A percentile compares a stretch with the other conserved stretches of the same genome.
phyloP scores from a whole-genome alignment of 2,888 invertebrate species.

The Caenorhabditis sinica region DNA sequence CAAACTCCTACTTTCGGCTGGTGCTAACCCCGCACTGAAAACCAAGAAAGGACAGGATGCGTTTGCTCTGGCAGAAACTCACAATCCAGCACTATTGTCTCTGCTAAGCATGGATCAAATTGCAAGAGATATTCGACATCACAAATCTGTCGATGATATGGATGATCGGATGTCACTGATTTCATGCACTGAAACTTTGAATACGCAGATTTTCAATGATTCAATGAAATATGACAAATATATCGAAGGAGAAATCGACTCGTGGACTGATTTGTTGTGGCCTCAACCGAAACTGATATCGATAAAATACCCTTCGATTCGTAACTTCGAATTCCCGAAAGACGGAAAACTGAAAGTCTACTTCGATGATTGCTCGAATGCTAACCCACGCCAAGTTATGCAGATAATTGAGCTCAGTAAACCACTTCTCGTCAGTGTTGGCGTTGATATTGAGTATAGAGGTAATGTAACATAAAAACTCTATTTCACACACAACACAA shows the following conservation, averaged over 20 bases:
- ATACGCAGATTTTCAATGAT: conserved; percentile 70
- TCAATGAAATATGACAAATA: conserved; percentile 66
- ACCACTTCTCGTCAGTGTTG: conserved; percentile 67
- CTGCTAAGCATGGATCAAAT: conserved; percentile 73
- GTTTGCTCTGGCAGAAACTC: conserved; percentile 72
- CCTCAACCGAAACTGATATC: conserved; percentile 86
- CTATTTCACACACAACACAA: conserved; percentile 10
- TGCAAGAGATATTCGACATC: conserved; percentile 69
- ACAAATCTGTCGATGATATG: conserved; percentile 72
- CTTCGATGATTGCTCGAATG: conserved; percentile 76
- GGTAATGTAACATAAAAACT: conserved; percentile 53
- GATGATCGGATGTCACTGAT: conserved; percentile 76
- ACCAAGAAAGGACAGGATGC: conserved; percentile 75
- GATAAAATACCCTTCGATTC: conserved; percentile 77
- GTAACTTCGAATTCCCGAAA: conserved; percentile 69
- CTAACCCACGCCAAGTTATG: conserved; percentile 77
- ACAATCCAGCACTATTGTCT: conserved; percentile 59
- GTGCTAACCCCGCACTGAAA: conserved; percentile 86
- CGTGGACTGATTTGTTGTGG: conserved; percentile 86
- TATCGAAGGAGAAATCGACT: conserved; percentile 81
- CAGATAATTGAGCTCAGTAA: conserved; percentile 76
- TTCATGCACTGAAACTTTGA: conserved; percentile 72
- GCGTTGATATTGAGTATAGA: conserved; percentile 79
- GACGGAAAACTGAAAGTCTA: conserved; percentile 77
- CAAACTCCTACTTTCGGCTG: conserved; percentile 86